A percentile compares a stretch with the other conserved stretches of the same genome.
Evolutionary conservation across 2,113 vertebrate species (phyloP).

Genomic region (Thymallus thymallus): DNA sequence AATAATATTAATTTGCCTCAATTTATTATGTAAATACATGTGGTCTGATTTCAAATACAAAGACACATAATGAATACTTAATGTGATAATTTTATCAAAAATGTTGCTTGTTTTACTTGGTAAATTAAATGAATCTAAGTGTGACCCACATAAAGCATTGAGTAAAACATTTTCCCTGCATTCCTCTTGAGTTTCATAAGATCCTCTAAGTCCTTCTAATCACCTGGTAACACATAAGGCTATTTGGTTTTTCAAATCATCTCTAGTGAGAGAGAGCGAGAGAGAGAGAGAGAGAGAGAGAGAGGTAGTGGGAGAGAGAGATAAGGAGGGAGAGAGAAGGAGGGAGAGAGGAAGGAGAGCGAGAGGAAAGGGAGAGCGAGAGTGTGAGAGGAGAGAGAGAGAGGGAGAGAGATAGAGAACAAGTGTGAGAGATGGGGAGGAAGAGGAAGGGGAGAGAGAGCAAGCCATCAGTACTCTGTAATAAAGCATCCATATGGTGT

Average conservation of each 20-base stretch:
- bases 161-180: slow-evolving; percentile 41
- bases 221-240: slow-evolving; percentile 73
- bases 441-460: slow-evolving; percentile 43
- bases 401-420: slow-evolving; percentile 29
- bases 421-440: slow-evolving; percentile 13
- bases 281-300: not conserved
- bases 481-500: slow-evolving; percentile 90
- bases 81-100: not conserved
- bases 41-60: too few relatives aligned
- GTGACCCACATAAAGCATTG: slow-evolving; percentile 15
- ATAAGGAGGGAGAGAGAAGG: slow-evolving; percentile 31
- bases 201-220: slow-evolving; percentile 80
- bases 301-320: slow-evolving; percentile 21
- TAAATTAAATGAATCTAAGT: not conserved
- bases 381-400: slow-evolving; percentile 16
- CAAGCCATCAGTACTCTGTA: slow-evolving; percentile 80
- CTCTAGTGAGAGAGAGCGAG: slow-evolving; percentile 64
- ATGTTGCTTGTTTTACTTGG: not conserved
- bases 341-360: slow-evolving; percentile 48
- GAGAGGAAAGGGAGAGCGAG: not conserved
- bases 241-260: slow-evolving; percentile 81
- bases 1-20: slow-evolving; percentile 47
- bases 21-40: slow-evolving; percentile 22
- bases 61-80: not conserved
- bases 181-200: slow-evolving; percentile 32